Percentiles rank a stretch among this genome's conserved stretches.
Conservation (phyloP, 2,113 vertebrate species). For the Macroglossus sobrinus region DNA sequence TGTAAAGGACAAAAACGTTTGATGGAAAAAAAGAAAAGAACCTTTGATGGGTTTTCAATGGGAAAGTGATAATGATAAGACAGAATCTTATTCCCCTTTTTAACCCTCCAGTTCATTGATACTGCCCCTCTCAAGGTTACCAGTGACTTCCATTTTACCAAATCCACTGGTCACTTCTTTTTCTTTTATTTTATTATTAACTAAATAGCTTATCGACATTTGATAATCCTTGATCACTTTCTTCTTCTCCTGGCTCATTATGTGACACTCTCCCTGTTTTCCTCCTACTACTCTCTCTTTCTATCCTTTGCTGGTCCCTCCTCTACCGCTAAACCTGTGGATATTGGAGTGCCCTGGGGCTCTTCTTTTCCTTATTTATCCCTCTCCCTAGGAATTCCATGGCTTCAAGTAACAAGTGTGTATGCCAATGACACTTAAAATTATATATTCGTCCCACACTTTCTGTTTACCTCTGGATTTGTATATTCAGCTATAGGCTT, state of each 20-base stretch:
- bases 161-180: neutral
- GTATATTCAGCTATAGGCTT: neutral
- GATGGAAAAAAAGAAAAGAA: neutral
- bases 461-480: neutral
- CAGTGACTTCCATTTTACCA: neutral
- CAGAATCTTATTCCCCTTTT: neutral
- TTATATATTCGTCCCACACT: neutral
- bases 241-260: neutral
- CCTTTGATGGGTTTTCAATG: neutral
- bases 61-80: neutral
- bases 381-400: neutral
- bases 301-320: neutral
- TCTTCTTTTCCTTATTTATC: neutral
- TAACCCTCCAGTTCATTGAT: neutral
- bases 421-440: neutral
- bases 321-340: neutral
- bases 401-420: neutral
- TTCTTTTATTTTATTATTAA: neutral
- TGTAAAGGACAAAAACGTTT: neutral
- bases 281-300: neutral
- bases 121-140: neutral
- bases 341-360: no score
- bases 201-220: neutral
- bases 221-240: neutral
- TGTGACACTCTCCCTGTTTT: neutral